Percentiles rank a stretch among this genome's conserved stretches.
Evolutionary conservation across 2,797 vertebrate species (phyloP).

Genomic region (Micromesistius poutassou): DNA sequence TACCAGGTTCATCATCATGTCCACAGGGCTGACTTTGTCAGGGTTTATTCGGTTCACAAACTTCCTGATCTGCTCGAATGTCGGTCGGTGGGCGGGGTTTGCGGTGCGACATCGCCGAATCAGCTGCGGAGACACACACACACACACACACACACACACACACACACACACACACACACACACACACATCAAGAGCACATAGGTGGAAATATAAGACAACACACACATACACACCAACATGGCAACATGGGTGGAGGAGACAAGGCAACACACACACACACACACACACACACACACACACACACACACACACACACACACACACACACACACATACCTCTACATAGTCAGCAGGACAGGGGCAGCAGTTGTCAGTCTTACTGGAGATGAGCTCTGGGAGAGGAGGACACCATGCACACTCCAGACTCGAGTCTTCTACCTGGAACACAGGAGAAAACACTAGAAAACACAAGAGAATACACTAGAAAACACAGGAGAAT

Average conservation of each 20-base stretch:
- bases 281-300: background rate
- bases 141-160: constrained; percentile 15
- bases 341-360: constrained; percentile 76
- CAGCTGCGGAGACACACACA: constrained; percentile 58
- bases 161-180: background rate
- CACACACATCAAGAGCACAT: too few species aligned
- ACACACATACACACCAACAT: background rate
- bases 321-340: constrained; percentile 59
- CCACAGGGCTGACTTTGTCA: constrained; percentile 83
- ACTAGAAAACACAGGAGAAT: background rate
- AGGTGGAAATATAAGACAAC: too few species aligned
- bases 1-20: constrained; percentile 88
- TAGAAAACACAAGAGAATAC: background rate
- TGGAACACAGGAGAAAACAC: constrained; percentile 28
- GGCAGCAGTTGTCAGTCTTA: constrained; percentile 77
- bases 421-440: constrained; percentile 70
- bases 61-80: constrained; percentile 84
- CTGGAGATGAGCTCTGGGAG: constrained; percentile 79
- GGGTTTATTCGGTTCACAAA: constrained; percentile 83
- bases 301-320: background rate
- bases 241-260: background rate
- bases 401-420: constrained; percentile 73
- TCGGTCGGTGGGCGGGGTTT: constrained; percentile 77
- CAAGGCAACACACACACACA: background rate
- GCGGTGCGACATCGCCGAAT: constrained; percentile 77